These are phyloP conservation scores for Peribatodes rhomboidaria DNA, from an alignment of 2,888 invertebrate species.

Conservation along the genomic window DNA sequence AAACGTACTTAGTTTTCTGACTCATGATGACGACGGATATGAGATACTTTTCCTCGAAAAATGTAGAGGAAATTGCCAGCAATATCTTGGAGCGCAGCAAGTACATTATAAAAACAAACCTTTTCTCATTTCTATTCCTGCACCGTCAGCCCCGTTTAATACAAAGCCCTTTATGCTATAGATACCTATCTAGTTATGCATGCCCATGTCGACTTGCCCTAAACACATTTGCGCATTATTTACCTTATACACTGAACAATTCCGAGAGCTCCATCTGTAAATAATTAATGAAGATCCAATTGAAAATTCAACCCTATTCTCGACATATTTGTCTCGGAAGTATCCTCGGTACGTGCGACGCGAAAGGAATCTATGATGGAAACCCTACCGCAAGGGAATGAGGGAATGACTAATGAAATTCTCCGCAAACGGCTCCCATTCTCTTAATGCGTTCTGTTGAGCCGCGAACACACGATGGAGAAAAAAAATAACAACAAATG, in stretches of 20 bases:
- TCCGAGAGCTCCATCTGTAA: constrained; percentile 51
- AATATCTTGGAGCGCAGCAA: too few species aligned
- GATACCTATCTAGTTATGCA: constrained; percentile 2
- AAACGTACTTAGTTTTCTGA: too few species aligned
- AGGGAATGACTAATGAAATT: constrained; percentile 74
- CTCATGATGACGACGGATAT: too few species aligned
- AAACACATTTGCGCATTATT: constrained; percentile 51
- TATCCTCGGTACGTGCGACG: constrained; percentile 60
- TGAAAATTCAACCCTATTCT: constrained; percentile 63
- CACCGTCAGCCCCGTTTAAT: constrained; percentile 1
- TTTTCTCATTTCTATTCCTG: neutral
- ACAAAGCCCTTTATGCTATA: constrained; percentile 40
- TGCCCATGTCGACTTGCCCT: constrained; percentile 9
- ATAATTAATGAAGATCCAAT: constrained; percentile 63
- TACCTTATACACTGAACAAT: constrained; percentile 55
- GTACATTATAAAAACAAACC: neutral
- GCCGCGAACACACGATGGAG: constrained; percentile 53
- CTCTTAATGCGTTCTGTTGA: constrained; percentile 64
- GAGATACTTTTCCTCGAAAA: neutral
- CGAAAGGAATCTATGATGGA: constrained; percentile 68
- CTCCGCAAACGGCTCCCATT: constrained; percentile 66
- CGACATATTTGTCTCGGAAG: constrained; percentile 63
- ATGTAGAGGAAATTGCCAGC: neutral
- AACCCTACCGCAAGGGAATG: constrained; percentile 63
- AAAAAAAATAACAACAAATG: constrained; percentile 53